phyloP scores from a whole-genome alignment of 1,140 invertebrate genomes.

The Onthophagus taurus region DNA sequence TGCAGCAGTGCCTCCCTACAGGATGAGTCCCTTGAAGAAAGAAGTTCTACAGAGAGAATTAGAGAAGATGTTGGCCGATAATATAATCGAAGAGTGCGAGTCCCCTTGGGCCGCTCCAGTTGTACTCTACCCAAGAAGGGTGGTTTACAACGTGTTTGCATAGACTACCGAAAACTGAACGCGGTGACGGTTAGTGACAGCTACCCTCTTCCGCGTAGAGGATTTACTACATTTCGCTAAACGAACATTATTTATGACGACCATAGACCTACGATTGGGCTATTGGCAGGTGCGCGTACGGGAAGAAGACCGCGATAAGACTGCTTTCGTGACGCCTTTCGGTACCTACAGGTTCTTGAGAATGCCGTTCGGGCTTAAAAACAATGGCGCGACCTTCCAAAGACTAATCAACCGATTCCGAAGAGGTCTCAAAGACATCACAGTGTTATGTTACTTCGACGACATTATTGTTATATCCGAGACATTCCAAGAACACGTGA shows the following conservation, averaged over 20 bases:
- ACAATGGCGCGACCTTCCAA: slow-evolving; percentile 35
- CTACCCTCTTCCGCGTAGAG: not conserved
- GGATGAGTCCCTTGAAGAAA: not conserved
- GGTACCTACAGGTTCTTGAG: slow-evolving; percentile 35
- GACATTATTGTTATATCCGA: slow-evolving; percentile 25
- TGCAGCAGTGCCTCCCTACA: not conserved
- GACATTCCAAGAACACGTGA: not conserved
- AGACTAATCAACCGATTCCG: slow-evolving; percentile 32
- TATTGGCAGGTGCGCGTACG: slow-evolving; percentile 7
- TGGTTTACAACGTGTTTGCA: not conserved
- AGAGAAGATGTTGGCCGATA: not conserved
- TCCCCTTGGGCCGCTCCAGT: not conserved
- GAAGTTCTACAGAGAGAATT: not conserved
- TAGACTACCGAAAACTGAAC: not conserved
- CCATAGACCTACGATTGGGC: too few relatives aligned
- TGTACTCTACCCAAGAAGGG: not conserved
- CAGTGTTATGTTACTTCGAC: slow-evolving; percentile 33
- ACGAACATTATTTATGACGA: too few relatives aligned
- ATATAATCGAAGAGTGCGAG: not conserved
- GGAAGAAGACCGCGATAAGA: slow-evolving; percentile 28
- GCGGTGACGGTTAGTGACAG: not conserved
- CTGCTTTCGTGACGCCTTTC: slow-evolving; percentile 36
- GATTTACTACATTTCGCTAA: too few relatives aligned
- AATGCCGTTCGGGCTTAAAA: slow-evolving; percentile 39
- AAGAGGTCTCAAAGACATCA: slow-evolving; percentile 21